A percentile compares a stretch with the other conserved stretches of the same genome.
Conservation (phyloP, 2,113 vertebrate species). For the Numenius arquata region DNA sequence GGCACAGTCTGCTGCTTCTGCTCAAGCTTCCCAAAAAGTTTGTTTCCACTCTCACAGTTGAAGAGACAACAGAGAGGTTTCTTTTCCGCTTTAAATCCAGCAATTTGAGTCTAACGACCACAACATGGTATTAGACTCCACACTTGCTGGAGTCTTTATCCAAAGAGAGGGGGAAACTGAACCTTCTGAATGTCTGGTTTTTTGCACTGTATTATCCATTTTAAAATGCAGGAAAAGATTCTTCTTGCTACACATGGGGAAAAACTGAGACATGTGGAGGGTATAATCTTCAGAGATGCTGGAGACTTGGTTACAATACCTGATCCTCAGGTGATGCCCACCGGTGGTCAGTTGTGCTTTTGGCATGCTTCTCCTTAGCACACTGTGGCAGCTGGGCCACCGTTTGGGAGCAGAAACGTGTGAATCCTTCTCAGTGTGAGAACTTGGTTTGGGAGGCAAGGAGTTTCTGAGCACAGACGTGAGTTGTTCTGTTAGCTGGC, state of each 20-base stretch:
- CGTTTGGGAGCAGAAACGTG: background rate
- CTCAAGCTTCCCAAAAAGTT: background rate
- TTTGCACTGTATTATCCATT: background rate
- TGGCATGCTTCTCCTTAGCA: background rate
- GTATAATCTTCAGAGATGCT: background rate
- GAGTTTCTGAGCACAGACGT: background rate
- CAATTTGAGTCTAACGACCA: background rate
- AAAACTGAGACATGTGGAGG: background rate
- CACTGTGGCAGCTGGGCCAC: background rate
- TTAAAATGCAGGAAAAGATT: background rate
- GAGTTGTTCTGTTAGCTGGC: background rate
- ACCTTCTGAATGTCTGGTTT: background rate
- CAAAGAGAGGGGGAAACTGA: background rate
- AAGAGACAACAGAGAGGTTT: background rate
- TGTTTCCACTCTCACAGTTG: background rate
- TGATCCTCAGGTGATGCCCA: background rate
- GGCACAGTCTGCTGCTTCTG: background rate
- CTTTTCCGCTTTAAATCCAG: background rate
- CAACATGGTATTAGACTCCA: background rate
- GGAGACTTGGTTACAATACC: background rate
- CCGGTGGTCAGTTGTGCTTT: background rate
- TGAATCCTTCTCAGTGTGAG: background rate
- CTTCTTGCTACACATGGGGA: rapidly evolving
- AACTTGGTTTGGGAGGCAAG: background rate
- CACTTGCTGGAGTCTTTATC: background rate